A percentile compares a stretch with the other conserved stretches of the same genome.
Evolutionary conservation across 2,797 vertebrate genomes (phyloP).

Genomic region (Uromys caudimaculatus): DNA sequence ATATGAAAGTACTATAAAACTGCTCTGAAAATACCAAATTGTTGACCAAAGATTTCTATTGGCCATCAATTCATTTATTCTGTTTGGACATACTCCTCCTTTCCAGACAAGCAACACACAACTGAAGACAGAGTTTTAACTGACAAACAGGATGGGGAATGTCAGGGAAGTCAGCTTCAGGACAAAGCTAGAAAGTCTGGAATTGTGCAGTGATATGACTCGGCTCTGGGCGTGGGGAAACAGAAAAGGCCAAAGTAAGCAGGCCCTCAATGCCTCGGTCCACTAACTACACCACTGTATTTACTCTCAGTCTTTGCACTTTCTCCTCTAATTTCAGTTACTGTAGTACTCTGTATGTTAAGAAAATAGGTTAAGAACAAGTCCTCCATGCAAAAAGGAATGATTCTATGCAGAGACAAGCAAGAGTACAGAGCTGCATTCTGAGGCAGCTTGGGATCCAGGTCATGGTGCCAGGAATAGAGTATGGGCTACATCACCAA

Average conservation of each 20-base stretch:
- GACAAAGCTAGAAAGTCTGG: background rate
- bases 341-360: background rate
- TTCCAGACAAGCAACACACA: background rate
- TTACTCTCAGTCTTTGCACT: background rate
- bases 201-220: background rate
- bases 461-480: background rate
- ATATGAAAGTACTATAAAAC: background rate
- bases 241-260: background rate
- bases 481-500: background rate
- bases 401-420: background rate
- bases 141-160: background rate
- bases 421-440: background rate
- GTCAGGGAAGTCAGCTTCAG: background rate
- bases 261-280: too few species aligned
- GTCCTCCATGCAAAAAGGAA: background rate
- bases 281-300: background rate
- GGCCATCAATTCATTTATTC: background rate
- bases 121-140: background rate
- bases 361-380: background rate
- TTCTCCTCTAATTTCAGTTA: slow-evolving; percentile 14
- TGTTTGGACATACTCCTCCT: background rate
- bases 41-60: background rate
- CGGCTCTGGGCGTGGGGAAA: background rate
- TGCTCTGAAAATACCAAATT: background rate
- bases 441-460: background rate